phyloP scores from a whole-genome alignment of 2,113 vertebrate genomes.

The Thinocorus orbignyianus region DNA sequence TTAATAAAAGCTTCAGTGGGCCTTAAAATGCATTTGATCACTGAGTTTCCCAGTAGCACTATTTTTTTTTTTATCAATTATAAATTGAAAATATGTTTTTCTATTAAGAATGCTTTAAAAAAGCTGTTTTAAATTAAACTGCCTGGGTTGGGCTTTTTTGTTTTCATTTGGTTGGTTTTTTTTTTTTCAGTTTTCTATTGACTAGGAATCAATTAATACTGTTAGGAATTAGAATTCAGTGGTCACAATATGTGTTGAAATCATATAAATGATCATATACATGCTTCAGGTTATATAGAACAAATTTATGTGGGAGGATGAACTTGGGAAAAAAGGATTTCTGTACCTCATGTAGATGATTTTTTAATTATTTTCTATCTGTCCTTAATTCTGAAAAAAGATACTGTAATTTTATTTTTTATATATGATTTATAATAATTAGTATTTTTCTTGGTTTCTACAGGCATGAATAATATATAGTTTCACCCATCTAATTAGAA shows the following conservation, averaged over 20 bases:
- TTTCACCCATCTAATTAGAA: background rate
- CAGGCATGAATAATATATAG: background rate
- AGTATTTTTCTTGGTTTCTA: background rate
- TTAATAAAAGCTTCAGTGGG: background rate
- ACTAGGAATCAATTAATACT: background rate
- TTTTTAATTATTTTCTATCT: background rate
- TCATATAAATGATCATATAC: background rate
- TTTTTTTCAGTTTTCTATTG: background rate
- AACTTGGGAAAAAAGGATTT: background rate
- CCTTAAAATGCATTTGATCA: background rate
- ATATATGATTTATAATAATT: background rate
- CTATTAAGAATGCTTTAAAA: background rate
- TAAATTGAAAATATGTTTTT: background rate
- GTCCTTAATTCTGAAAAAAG: background rate
- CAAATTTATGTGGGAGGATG: background rate
- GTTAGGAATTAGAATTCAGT: background rate
- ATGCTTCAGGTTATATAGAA: background rate
- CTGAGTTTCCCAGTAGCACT: background rate
- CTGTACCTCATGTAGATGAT: background rate
- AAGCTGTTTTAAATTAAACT: background rate
- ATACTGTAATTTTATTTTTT: background rate
- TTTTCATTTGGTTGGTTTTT: no score
- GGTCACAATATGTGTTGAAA: background rate
- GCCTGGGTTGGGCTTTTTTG: no score
- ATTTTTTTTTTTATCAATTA: background rate